Evolutionary conservation across 2,797 vertebrate genomes (phyloP).

Genomic region (Mus minutoides): DNA sequence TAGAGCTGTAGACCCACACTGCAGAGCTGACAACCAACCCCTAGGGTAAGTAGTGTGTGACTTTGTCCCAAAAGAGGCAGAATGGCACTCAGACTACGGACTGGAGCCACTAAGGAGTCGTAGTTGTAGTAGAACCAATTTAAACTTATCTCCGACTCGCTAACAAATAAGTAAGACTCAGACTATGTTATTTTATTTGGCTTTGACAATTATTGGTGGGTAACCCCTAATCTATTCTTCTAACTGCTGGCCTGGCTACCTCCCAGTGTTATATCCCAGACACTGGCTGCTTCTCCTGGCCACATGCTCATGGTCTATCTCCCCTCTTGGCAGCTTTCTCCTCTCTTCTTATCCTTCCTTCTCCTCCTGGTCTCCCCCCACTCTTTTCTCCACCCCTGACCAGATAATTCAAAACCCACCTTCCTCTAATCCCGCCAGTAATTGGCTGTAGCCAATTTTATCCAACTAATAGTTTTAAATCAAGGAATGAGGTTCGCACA

Average conservation of each 20-base stretch:
- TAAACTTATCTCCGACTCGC: neutral
- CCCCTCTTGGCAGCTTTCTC: neutral
- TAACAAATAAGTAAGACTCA: neutral
- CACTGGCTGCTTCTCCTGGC: neutral
- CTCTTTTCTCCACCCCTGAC: neutral
- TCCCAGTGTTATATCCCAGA: neutral
- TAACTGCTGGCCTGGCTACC: neutral
- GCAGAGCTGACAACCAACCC: too few relatives aligned
- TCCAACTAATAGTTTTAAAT: neutral
- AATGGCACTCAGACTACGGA: accelerated
- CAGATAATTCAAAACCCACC: neutral
- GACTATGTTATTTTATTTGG: neutral
- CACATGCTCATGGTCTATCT: neutral
- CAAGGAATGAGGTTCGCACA: neutral
- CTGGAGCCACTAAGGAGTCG: accelerated
- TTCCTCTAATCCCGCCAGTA: neutral
- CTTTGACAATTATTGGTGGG: neutral
- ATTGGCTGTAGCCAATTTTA: neutral
- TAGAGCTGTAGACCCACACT: neutral
- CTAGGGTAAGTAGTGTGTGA: accelerated
- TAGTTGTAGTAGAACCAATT: neutral
- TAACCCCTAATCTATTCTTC: neutral
- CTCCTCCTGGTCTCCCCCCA: neutral
- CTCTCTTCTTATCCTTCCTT: neutral
- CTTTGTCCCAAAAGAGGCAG: neutral